Base-by-base conservation (phyloP, 2,113 vertebrate genomes). In the Calyptomena viridis region DNA sequence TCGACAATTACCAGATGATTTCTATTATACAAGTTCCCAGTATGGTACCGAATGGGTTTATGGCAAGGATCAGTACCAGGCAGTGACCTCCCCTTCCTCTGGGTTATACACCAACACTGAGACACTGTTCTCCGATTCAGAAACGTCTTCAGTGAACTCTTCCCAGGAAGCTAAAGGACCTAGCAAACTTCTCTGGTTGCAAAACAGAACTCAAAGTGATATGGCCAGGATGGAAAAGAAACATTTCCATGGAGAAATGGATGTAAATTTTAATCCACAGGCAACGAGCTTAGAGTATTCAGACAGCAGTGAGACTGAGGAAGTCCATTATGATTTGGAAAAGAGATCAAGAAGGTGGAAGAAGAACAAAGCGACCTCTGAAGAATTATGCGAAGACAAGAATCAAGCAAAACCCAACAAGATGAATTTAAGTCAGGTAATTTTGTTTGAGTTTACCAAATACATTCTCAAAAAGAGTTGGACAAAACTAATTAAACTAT, bases 241-340 rank as follows among this genome's bases (percentile, higher is more conserved):
- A 27, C 96, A 89, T 49, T 81, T 93, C 11, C 97, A 97, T 0
- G 97, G 96, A 56, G 96, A 98, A 9, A 96, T 99, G 92, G 99
- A 99, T 44, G 98, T 99, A 67, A 99, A 99, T 97, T 99, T 99
- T 95, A 99, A 99, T 94, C 98, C 98, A 23, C 98, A 98, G 97
- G 93, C 97, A 39, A 97, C 97, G 47, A 94, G 84, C 23, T 76
- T 97, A 39, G 97, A 98, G 77, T 97, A 97, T 30, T 98, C 95
- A 0, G 99, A 99, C 96, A 99, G 99, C 97, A 99, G 99, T 6
- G 99, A 99, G 79, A 97, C 98, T 0, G 99, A 99, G 84, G 99
- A 99, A 73, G 88, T 89, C 42, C 97, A 96, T 55, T 98, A 81
- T 3, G 93, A 98, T 25, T 92, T 96, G 7, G 97, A 98, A 72